Evolutionary conservation across 2,888 invertebrate genomes (phyloP).

Genomic region (Apamea monoglypha): DNA sequence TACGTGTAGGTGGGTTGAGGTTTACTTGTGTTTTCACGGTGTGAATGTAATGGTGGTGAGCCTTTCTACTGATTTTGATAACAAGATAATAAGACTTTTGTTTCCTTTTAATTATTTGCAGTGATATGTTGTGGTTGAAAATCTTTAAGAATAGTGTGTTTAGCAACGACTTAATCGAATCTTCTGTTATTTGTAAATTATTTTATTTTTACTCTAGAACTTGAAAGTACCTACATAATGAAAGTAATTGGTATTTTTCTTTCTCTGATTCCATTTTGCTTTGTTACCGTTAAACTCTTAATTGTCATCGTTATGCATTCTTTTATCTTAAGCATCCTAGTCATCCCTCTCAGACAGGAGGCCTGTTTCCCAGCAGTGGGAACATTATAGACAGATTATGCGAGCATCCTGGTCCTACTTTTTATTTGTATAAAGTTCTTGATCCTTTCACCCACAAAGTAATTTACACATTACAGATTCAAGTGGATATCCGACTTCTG

Average conservation of each 20-base stretch:
- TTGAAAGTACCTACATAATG: no score
- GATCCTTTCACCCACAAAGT: conserved; percentile 29
- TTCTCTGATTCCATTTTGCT: background rate
- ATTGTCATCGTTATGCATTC: background rate
- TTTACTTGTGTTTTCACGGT: background rate
- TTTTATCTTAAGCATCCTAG: background rate
- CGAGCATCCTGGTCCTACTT: background rate
- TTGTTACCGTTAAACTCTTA: accelerated
- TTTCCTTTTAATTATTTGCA: background rate
- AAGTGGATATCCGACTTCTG: conserved; percentile 45
- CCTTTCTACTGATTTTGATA: no score
- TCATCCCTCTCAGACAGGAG: no score
- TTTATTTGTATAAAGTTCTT: background rate
- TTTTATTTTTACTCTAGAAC: background rate
- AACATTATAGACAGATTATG: no score
- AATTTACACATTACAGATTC: conserved; percentile 32
- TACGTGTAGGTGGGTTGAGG: background rate
- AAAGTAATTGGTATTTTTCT: background rate
- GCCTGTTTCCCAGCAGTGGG: no score
- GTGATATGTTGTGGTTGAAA: background rate
- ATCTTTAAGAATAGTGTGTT: background rate
- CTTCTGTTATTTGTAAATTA: background rate
- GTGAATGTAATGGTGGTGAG: background rate
- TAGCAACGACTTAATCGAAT: background rate
- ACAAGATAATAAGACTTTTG: background rate